Base-by-base conservation (phyloP, 2,113 vertebrate species). In the Paratilapia polleni region DNA sequence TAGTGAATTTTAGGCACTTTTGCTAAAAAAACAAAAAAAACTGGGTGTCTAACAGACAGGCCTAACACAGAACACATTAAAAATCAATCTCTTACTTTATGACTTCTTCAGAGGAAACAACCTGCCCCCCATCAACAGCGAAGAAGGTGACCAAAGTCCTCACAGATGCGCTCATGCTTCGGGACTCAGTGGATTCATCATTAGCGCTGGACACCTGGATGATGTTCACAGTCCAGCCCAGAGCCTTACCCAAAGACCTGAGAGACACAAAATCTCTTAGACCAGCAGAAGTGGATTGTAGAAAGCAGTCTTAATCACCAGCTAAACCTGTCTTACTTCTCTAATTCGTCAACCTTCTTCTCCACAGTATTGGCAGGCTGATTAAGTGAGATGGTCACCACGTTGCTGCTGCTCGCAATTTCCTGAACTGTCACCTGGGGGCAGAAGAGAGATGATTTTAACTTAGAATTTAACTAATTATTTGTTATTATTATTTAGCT, bases 321-420 rank as follows among this genome's bases (percentile, higher is more conserved):
- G 11, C 2, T 22, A 2, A 81, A 61, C 24, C 41, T 0, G 14
- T 57, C 90, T 24, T 91, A 97, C 96, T 76, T 88, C 84, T 95
- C 90, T 56, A 96, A 17, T 78, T 94, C 76, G 5, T 3, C 24
- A 8, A 90, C 36, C 10, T 94, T 94, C 49, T 49, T 93, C 81
- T 96, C 95, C 73, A 97, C 96, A 0, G 3, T 17, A 5, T 96
- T 94, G 36, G 92, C 89, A 0, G 90, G 92, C 88, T 92, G 94
- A 86, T 94, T 96, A 1, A 97, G 54, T 8, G 86, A 87, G 81
- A 97, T 80, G 49, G 81, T 70, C 66, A 95, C 95, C 2, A 95
- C 24, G 26, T 96, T 93, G 3, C 57, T 78, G 57, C 61, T 68
- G 80, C 91, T 94, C 22, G 12, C 77, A 24, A 87, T 93, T 22